Conservation (phyloP, 2,888 invertebrate species). For the Amphimallon solstitiale region DNA sequence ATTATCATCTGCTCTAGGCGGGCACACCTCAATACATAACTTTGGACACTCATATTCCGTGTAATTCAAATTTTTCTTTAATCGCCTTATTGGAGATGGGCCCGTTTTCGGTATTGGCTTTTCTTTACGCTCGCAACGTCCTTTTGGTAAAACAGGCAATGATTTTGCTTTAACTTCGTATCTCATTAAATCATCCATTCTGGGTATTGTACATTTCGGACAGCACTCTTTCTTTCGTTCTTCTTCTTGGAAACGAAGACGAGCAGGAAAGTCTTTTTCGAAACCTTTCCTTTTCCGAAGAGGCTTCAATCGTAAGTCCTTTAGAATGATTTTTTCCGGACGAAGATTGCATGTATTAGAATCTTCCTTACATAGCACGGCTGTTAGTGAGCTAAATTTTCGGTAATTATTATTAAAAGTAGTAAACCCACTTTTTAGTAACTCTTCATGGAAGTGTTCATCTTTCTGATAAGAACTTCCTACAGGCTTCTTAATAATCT, state of each 20-base stretch:
- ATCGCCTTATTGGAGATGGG: neutral
- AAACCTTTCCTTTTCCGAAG: conserved; percentile 20
- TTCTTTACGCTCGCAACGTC: neutral
- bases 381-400: conserved; percentile 4
- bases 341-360: neutral
- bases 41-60: conserved; percentile 11
- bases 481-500: conserved; percentile 32
- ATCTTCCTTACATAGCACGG: too few relatives aligned
- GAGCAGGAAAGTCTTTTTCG: conserved; percentile 19
- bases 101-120: neutral
- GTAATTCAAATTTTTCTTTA: neutral
- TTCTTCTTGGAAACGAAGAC: neutral
- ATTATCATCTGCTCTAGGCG: conserved; percentile 17
- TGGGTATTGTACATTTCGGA: conserved; percentile 2
- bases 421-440: conserved; percentile 31
- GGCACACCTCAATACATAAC: conserved; percentile 1
- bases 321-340: neutral
- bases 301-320: conserved; percentile 1
- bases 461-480: conserved; percentile 15
- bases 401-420: neutral
- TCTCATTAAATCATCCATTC: conserved; percentile 37
- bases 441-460: conserved; percentile 12
- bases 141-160: conserved; percentile 32
- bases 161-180: conserved; percentile 38
- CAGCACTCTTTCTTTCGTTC: neutral